Evolutionary conservation across 2,113 vertebrate genomes (phyloP), one percentile per base, ranked within the genome.

Genomic region (Girardinichthys multiradiatus): DNA sequence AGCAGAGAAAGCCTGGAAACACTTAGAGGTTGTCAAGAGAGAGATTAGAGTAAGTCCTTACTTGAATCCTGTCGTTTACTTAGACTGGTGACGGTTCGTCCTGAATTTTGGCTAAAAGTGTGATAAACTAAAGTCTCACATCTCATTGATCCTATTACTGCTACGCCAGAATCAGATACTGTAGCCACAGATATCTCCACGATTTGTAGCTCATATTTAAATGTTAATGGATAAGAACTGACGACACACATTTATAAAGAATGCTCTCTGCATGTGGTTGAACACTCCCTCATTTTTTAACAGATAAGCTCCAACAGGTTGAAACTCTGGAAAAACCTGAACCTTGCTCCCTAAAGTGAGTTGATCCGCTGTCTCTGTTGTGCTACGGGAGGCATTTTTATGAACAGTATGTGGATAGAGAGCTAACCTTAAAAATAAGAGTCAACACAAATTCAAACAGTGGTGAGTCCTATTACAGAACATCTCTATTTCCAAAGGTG

Each of bases 31-130:
- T 85, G 80, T 79, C 77, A 65, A 72, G 82, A 45, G 54, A 66
- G 68, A 82, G 83, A 90, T 74, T 66, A 84, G 72, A 65, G 54
- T 54, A 0, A 77, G 78, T 79, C 70, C 68, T 62, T 59, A 59
- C 48, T 71, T 57, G 54, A 72, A 70, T 66, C 62, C 78, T 57
- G 57, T 62, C 29, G 65, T 81, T 70, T 79, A 76, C 86, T 82
- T 79, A 66, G 42, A 68, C 48, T 17, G 48, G 12, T 74, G 79
- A 84, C 77, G 68, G 68, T 64, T 82, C 78, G 78, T 28, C 48
- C 59, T 60, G 54, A 27, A 62, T 64, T 19, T 33, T 66, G 35
- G 63, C 65, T 64, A 70, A 63, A 37, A 24, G 66, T 70, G 74
- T 76, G 65, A 4, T 3, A 29, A 45, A 68, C 69, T 65, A 82